Evolutionary conservation across 2,888 invertebrate species (phyloP), one percentile per base, ranked within the genome.

Genomic region (Pardosa pseudoannulata): DNA sequence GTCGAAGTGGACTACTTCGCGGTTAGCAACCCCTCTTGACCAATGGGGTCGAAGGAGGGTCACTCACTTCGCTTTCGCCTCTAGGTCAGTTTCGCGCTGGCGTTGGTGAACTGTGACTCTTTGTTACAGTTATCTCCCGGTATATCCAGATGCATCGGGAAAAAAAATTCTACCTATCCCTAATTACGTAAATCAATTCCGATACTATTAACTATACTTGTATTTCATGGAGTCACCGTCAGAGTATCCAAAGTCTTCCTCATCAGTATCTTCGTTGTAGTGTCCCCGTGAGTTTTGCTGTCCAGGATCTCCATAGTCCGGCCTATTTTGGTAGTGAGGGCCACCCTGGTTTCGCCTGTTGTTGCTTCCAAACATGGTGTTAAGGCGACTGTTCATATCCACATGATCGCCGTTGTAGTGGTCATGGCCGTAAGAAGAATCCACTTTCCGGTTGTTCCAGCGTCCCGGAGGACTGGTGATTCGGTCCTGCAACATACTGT

Each of bases 401-500:
- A 71, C 76, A 27, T 27, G 29, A 0, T 32, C 50, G 16, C 70
- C 28, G 1, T 75, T 72, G 19, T 68, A 67, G 19, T 50, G 36
- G 50, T 72, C 31, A 73, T 62, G 23, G 1, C 62, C 27, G 67
- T 31, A 23, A 64, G 23, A 6, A 11, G 1, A 23, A 23, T 56
- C 7, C 1, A 70, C 81, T 36, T 73, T 36, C 23, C 83, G 27
- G 7, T 83, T 76, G n/a, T 29, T 41, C 65, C 67, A 73, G 0
- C 62, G 50, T 9, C 62, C 41, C 7, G 76, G 76, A 0, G 64
- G n/a, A 13, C 67, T 72, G 1, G 83, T 85, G 46, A 85, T 65
- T 3, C 83, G 73, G 19, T 85, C 83, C 27, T 78, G 78, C 2
- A 85, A 23, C 83, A 85, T 85, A 67, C 83, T 85, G 62, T 73